Conservation (phyloP, 2,888 invertebrate genomes). For the Synanthedon vespiformis region DNA sequence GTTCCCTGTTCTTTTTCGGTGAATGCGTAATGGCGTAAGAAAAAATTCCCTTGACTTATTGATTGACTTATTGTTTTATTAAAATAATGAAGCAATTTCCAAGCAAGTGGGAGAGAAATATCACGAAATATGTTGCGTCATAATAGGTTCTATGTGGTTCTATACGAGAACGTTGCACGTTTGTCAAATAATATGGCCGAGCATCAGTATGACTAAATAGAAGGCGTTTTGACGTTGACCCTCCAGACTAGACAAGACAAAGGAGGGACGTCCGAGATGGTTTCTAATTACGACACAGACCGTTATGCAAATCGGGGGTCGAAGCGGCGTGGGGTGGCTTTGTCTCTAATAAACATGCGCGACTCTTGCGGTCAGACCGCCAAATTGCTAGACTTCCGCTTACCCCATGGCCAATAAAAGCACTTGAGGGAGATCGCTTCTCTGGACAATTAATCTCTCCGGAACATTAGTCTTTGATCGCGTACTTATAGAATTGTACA, state of each 20-base stretch:
- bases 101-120: no score
- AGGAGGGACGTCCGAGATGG: conserved; percentile 63
- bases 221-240: conserved; percentile 50
- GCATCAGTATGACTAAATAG: conserved; percentile 45
- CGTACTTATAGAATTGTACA: conserved; percentile 11
- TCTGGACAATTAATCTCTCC: conserved; percentile 36
- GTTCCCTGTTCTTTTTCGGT: no score
- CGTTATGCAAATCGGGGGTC: conserved; percentile 66
- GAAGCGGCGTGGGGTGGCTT: conserved; percentile 23
- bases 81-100: no score
- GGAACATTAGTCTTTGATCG: conserved; percentile 34
- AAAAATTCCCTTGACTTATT: no score
- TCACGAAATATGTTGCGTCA: no score
- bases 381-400: conserved; percentile 52
- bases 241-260: conserved; percentile 53
- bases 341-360: conserved; percentile 68
- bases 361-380: conserved; percentile 59
- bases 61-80: no score
- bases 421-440: conserved; percentile 38
- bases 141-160: no score
- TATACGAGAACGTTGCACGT: no score
- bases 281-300: conserved; percentile 68
- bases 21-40: no score
- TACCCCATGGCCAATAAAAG: conserved; percentile 45
- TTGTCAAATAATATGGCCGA: conserved; percentile 37